Evolutionary conservation across 2,797 vertebrate genomes (phyloP), one percentile per base, ranked within the genome.

Genomic region (Tapera naevia): DNA sequence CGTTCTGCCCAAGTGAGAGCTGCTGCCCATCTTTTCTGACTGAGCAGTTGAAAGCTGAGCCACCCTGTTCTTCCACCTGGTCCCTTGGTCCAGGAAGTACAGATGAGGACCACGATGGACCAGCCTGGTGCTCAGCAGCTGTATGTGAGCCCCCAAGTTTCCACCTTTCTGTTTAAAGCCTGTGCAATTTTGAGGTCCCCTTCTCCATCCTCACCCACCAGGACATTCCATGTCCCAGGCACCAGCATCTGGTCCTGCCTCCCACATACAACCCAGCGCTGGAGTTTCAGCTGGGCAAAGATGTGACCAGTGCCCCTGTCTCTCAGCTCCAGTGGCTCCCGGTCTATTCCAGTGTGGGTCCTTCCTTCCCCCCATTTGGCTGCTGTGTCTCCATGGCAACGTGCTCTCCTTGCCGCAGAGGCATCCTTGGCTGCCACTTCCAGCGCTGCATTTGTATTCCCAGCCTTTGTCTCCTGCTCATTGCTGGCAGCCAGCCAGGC

Each of bases 301-400:
- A 17, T 1, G 32, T 74, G 32, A 8, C 32, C 72, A 7, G 14
- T 4, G 37, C 21, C 25, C 4, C 19, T 8, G 46, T 22, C 13
- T 28, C 41, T 17, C 4, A 1, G 41, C 70, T 33, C 35, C 9
- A 6, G 80, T 25, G 91, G 89, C 95, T 92, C 94, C 94, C 92
- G 86, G 90, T 96, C 91, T 91, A 70, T 76, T 50, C 94, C 92
- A 79, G 91, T 6, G 60, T 10, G 22, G 88, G 71, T 84, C 91
- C 74, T 70, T 75, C 72, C 89, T 70, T 94, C 19, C 83, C 96
- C 91, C 53, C 53, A 72, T 90, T 85, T 71, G 96, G 96, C 88
- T 9, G 9, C 80, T 2, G 7, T 23, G 91, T 96, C 72, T 97
- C 98, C 97, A 97, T 97, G 97, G 97, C 95, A 96, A 98, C 96